A percentile compares a stretch with the other conserved stretches of the same genome.
Evolutionary conservation across 2,888 invertebrate species (phyloP).

Genomic region (Neoscelio sp.): DNA sequence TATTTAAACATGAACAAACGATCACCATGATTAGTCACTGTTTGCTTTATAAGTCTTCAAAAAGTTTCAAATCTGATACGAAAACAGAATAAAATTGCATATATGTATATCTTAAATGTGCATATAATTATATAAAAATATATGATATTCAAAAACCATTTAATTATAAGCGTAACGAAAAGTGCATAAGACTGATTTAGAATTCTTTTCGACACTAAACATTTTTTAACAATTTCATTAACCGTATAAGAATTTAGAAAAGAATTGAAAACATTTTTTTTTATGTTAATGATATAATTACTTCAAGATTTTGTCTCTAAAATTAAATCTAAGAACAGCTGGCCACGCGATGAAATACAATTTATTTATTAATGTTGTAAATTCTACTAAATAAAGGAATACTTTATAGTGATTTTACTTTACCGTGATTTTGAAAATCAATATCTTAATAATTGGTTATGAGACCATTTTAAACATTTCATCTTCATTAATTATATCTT

Average conservation of each 20-base stretch:
- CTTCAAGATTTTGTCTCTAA: neutral
- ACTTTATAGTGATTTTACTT: too few species aligned
- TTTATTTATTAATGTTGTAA: too few species aligned
- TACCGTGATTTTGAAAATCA: too few species aligned
- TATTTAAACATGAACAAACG: too few species aligned
- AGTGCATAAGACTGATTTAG: conserved; percentile 16
- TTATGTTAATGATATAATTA: neutral
- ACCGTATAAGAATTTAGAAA: conserved; percentile 5
- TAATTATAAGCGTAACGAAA: conserved; percentile 20
- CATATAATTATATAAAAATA: conserved; percentile 16
- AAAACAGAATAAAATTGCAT: conserved; percentile 28
- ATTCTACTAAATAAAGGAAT: too few species aligned
- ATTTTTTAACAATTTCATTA: neutral
- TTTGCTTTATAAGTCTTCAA: neutral
- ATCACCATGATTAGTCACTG: too few species aligned
- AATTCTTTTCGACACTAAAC: conserved; percentile 1
- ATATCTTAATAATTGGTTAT: too few species aligned
- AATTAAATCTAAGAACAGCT: neutral
- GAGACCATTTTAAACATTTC: too few species aligned
- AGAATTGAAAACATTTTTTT: conserved; percentile 22
- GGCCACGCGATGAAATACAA: too few species aligned
- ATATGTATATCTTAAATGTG: conserved; percentile 24
- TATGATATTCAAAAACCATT: neutral
- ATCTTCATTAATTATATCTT: too few species aligned
- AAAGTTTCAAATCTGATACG: conserved; percentile 25